phyloP scores from a whole-genome alignment of 23 tunicate species.

The Trididemnum miniatum region DNA sequence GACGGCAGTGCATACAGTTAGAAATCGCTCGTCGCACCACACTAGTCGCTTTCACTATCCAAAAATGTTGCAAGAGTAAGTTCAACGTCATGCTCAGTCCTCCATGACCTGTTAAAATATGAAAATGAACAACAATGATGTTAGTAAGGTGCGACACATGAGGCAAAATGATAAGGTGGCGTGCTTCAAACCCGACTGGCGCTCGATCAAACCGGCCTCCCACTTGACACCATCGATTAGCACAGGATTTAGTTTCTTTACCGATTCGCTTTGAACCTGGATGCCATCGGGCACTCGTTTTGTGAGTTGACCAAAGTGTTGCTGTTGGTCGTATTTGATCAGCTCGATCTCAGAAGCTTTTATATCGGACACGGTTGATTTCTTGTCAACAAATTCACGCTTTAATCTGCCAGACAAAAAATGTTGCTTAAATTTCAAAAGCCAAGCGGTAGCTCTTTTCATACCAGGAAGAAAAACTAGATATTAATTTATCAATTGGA shows the following conservation, averaged over 20 bases:
- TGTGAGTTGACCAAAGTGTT: background rate
- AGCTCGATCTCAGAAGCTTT: conserved; percentile 4
- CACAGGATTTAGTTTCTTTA: conserved; percentile 10
- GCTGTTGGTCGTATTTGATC: conserved; percentile 6
- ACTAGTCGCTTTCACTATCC: background rate
- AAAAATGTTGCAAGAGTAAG: background rate
- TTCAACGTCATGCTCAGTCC: conserved; percentile 12
- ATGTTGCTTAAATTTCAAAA: background rate
- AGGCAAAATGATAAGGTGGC: conserved; percentile 20
- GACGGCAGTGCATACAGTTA: conserved; percentile 2
- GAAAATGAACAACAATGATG: background rate
- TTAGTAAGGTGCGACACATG: conserved; percentile 2
- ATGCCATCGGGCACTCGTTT: background rate
- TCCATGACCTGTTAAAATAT: conserved; percentile 4
- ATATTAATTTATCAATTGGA: background rate
- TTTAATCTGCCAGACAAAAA: background rate
- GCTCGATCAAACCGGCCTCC: conserved; percentile 19
- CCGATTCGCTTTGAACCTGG: background rate
- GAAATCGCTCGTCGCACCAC: conserved; percentile 18
- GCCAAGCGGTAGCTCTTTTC: conserved; percentile 16
- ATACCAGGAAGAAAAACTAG: conserved; percentile 13
- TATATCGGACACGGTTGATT: background rate
- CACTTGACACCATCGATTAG: background rate
- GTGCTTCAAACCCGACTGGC: background rate
- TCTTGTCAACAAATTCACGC: too few species aligned